Evolutionary conservation across 2,113 vertebrate species (phyloP), one percentile per base, ranked within the genome.

Genomic region (Elgaria multicarinata): DNA sequence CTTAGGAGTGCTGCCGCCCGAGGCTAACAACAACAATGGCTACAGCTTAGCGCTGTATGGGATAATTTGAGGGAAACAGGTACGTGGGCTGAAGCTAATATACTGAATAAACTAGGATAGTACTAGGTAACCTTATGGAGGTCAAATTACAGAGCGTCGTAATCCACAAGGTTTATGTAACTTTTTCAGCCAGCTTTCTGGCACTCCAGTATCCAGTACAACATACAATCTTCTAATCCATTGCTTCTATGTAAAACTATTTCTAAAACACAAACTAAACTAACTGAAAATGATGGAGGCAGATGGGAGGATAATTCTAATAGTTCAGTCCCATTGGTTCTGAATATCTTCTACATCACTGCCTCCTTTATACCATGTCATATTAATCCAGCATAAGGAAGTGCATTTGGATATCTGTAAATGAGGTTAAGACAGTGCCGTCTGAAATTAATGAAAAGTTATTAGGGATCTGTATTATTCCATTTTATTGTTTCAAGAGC

Each of bases 331-430:
- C 33, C 44, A 44, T 33, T 75, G 3, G 72, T 86, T 42, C 26
- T 39, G n/a, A 44, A 44, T 62, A 14, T n/a, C 18, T 71, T 44
- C 36, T n/a, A 33, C 14, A 55, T 18, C n/a, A 80, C 7, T n/a
- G 50, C 7, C 10, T 39, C 8, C 58, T 87, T 36, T 58, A 14
- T 71, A n/a, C n/a, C 28, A 33, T n/a, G 53, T 71, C 26, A 46
- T 42, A 62, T 9, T 33, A 81, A 71, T 81, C 14, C 12, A 44
- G 33, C 10, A 36, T 72, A 13, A 71, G 46, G 42, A 88, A 82
- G 26, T 58, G 20, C 16, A 72, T 42, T n/a, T 88, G 36, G 22
- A 50, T 84, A 85, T 83, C 72, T 91, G 87, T 58, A 67, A 90
- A 10, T 81, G 74, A 93, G 76, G 16, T 53, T 71, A 24, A 55